Evolutionary conservation across 2,888 invertebrate genomes (phyloP), one percentile per base, ranked within the genome.

Genomic region (Xestia sexstrigata): DNA sequence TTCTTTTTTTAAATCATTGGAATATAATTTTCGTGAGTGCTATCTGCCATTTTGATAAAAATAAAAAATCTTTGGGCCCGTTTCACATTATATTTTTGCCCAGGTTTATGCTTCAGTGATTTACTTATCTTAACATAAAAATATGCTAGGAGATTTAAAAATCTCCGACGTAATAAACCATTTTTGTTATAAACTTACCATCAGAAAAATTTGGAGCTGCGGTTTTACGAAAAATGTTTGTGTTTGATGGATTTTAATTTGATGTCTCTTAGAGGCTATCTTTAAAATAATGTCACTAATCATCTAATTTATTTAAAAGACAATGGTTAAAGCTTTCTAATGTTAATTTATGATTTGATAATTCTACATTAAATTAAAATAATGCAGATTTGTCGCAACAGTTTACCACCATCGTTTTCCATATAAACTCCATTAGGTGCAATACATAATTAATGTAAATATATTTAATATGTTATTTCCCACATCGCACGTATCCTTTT

Each of bases 11-110:
- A 65, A 75, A 83, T 84, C 76, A 67, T 76, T 86, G 47, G 20
- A 79, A 76, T 63, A 8, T 77, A 79, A 83, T 84, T 67, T 79
- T 70, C 45, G 39, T 68, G 68, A 83, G 84, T 84, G 84, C 84
- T 70, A 52, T 42, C 69, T 63, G 72, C 63, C 74, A 75, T 82
- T 85, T 82, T 23, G 30, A 67, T 49, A 65, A 76, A 84, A 74
- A 30, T 72, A 72, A 72, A 82, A 82, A 66, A 60, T 69, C 66
- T 80, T 63, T 69, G 39, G 69, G n/a, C 20, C 0, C 26, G 52
- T 74, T 70, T 74, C 39, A 66, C 76, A 72, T 76, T 81, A 35
- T 35, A 65, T 65, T 76, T 74, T 60, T 45, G 42, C 42, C 20
- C n/a, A 0, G 65, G 39, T 70, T 74, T 26, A 63, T 66, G 77